Conservation (phyloP, 1,140 invertebrate species). For the Drosophila triauraria region DNA sequence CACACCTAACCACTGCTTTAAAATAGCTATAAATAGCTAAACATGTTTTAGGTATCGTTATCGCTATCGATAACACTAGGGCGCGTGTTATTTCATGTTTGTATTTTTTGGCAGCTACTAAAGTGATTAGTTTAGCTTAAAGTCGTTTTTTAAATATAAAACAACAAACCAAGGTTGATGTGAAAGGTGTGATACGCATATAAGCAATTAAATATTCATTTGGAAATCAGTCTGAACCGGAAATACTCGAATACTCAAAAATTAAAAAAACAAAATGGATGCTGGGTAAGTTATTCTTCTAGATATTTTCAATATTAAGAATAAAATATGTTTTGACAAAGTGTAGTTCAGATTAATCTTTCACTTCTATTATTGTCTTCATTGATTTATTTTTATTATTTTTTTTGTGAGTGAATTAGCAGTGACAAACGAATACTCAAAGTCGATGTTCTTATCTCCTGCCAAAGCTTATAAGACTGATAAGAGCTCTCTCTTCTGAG, state of each 20-base stretch:
- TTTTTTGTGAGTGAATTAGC: not conserved
- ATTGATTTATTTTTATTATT: not conserved
- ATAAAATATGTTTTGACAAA: too few species aligned
- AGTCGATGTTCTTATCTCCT: not conserved
- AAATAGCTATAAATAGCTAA: too few species aligned
- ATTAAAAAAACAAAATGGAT: not conserved
- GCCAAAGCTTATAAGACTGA: not conserved
- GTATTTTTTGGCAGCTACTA: not conserved
- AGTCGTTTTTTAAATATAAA: not conserved
- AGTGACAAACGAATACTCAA: not conserved
- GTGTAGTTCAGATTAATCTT: too few species aligned
- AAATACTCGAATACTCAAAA: not conserved
- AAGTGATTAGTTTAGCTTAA: not conserved
- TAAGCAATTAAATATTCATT: not conserved
- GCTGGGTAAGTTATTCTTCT: not conserved
- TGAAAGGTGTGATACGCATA: not conserved
- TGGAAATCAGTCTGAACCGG: not conserved
- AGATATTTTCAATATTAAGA: too few species aligned
- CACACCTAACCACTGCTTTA: too few species aligned
- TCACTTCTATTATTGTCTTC: too few species aligned
- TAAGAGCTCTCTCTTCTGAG: not conserved
- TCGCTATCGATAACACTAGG: not conserved
- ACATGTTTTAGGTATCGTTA: too few species aligned
- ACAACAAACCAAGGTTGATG: not conserved
- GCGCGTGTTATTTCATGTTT: not conserved